Base-by-base conservation (phyloP, 2,888 invertebrate genomes). In the Orthosia incerta region DNA sequence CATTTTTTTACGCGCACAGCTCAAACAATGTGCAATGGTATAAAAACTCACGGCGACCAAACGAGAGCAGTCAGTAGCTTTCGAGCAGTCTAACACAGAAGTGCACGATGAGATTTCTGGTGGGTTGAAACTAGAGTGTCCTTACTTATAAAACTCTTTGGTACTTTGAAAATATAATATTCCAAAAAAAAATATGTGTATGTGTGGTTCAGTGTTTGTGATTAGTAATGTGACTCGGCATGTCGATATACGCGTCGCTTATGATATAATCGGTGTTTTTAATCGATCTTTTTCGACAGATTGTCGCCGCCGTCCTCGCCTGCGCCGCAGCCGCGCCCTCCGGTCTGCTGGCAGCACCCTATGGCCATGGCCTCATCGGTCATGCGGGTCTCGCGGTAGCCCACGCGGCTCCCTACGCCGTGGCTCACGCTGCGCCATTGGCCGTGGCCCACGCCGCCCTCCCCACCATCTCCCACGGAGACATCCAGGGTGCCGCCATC, bases 101-200 rank as follows among this genome's bases (percentile, higher is more conserved):
- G 94, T 96, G 95, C 95, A 95, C 89, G 95, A 95, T 96, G 95
- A 94, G 95, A 96, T 91, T 96, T 94, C 95, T 95, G 95, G 95
- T 96, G 89, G 94, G 96, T 95, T 91, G 79, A 87, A 74, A 87
- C 85, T 84, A 89, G 83, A 86, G 81, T 79, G 86, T 88, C 86
- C 88, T 86, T 83, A 85, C 57, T 63, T 64, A 80, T 23, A 82
- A 82, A 65, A 80, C 79, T 79, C 73, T 77, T 79, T 74, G 63
- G 79, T 84, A 84, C 48, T 69, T 78, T 57, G 56, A 39, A 13
- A 56, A 64, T 39, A 45, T 65, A 31, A 60, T 56, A 57, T 77
- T 64, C 46, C 20, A 39, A 80, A 53, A 51, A 59, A 15, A 18
- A 55, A 39, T n/a, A 62, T 74, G 78, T 53, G 60, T 31, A 7